Base-by-base conservation (phyloP, 2,797 vertebrate species). In the Channallabes apus region DNA sequence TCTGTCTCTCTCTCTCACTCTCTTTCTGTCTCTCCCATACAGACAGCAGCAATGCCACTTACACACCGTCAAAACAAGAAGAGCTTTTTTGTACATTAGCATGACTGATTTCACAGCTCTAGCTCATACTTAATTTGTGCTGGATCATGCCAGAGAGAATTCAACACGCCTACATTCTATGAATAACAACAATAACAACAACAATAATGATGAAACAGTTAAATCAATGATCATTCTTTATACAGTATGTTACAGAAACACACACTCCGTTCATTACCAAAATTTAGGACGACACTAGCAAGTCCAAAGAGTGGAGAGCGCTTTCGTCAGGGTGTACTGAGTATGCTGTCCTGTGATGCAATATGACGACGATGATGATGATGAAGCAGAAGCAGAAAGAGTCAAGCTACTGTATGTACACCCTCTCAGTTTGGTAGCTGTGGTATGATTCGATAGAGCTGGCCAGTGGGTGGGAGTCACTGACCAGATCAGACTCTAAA, bases 1-100 rank as follows among this genome's bases (percentile, higher is more conserved):
- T 68, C 14, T 32, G 15, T 68, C 27, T 65, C n/a, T 65, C 14
- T 67, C 27, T 6, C 15, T 32, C 65, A 1, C 64, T 29, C 41
- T 46, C 46, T 83, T 76, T 77, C 82, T 61, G 81, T 68, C 15
- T 68, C 15, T 18, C 67, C 2, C 29, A n/a, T 11, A n/a, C 51
- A 54, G 12, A 54, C 6, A 27, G 7, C 61, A 27, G 61, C 11
- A 64, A 64, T 27, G 24, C 22, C 67, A 38, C 18, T 38, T 38
- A 22, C 18, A 20, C 68, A 71, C 18, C 38, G 67, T 69, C 67
- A 71, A 71, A 71, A 41, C 67, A 69, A 69, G 20, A 24, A 71
- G 35, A 41, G 68, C 2, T 5, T 41, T 38, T 71, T 71, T 41
- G 35, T 41, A 41, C 68, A 41, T 41, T 22, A 71, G 68, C n/a